Percentiles rank a stretch among this genome's conserved stretches.
Conservation (phyloP, 2,797 vertebrate species). For the Epinephelus coioides region DNA sequence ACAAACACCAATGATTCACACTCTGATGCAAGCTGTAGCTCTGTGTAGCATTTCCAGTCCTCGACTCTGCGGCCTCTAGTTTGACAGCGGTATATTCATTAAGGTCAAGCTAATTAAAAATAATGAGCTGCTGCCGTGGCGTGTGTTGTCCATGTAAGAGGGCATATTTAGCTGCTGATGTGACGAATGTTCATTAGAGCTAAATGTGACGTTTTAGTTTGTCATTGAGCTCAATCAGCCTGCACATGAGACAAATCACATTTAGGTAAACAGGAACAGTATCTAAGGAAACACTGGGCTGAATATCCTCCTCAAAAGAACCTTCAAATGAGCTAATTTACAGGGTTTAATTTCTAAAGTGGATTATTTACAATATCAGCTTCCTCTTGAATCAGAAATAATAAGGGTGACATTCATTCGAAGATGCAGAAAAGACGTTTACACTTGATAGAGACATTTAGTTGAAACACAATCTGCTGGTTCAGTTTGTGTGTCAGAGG, state of each 20-base stretch:
- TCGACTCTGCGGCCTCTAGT: slow-evolving; percentile 51
- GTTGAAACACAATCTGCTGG: slow-evolving; percentile 7
- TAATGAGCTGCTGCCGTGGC: slow-evolving; percentile 26
- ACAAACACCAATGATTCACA: slow-evolving; percentile 51
- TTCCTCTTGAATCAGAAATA: not conserved
- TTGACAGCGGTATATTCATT: slow-evolving; percentile 37
- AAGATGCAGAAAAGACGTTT: not conserved
- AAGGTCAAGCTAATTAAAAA: slow-evolving; percentile 57
- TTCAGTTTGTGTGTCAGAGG: slow-evolving; percentile 16
- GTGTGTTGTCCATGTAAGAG: not conserved
- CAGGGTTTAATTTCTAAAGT: not conserved
- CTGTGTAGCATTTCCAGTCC: slow-evolving; percentile 35
- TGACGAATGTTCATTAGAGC: slow-evolving; percentile 2
- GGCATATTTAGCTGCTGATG: slow-evolving; percentile 14
- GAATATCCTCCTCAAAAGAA: slow-evolving; percentile 5
- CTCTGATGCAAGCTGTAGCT: slow-evolving; percentile 30
- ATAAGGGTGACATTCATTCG: not conserved
- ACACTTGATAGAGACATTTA: not conserved
- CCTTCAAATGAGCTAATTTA: not conserved
- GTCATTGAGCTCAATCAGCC: slow-evolving; percentile 10
- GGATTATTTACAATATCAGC: not conserved
- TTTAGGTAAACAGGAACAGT: not conserved
- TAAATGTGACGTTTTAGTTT: not conserved
- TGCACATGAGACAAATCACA: not conserved
- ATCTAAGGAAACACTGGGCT: not conserved